These are phyloP conservation scores for Holothuria glaberrima DNA, from an alignment of 35 echinoderm and acorn worm genomes.

Conservation along the genomic window DNA sequence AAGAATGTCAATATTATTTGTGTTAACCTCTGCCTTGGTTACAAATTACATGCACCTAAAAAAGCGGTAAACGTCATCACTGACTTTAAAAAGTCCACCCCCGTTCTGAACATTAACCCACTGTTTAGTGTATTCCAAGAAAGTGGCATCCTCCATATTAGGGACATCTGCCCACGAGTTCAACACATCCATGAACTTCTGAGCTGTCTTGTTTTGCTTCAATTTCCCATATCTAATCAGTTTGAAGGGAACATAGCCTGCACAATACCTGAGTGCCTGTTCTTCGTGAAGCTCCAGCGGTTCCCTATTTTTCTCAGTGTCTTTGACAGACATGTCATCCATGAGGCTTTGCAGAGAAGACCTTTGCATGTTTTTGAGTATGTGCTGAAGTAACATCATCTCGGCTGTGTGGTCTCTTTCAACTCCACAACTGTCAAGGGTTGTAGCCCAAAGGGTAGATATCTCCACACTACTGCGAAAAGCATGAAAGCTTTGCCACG, in stretches of 20 bases:
- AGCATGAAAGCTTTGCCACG: background rate
- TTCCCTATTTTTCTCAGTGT: background rate
- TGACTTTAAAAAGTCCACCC: slow-evolving; percentile 15
- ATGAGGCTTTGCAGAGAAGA: background rate
- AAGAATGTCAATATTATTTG: background rate
- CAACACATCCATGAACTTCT: background rate
- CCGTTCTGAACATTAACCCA: slow-evolving; percentile 25
- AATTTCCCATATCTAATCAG: background rate
- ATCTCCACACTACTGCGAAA: background rate
- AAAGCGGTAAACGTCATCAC: background rate
- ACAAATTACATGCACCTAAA: background rate
- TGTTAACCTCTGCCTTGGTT: background rate
- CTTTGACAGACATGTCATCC: background rate
- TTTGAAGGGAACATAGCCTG: slow-evolving; percentile 7
- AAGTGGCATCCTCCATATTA: background rate
- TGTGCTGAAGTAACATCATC: background rate
- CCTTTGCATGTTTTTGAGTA: background rate
- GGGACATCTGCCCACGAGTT: slow-evolving; percentile 12
- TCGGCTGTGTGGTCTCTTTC: background rate
- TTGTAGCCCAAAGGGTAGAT: background rate
- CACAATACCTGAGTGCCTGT: background rate
- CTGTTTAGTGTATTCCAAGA: background rate
- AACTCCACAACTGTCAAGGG: background rate
- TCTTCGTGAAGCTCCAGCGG: background rate
- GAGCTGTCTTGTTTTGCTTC: slow-evolving; percentile 2